Evolutionary conservation across 2,797 vertebrate genomes (phyloP), one percentile per base, ranked within the genome.

Genomic region (Zalophus californianus): DNA sequence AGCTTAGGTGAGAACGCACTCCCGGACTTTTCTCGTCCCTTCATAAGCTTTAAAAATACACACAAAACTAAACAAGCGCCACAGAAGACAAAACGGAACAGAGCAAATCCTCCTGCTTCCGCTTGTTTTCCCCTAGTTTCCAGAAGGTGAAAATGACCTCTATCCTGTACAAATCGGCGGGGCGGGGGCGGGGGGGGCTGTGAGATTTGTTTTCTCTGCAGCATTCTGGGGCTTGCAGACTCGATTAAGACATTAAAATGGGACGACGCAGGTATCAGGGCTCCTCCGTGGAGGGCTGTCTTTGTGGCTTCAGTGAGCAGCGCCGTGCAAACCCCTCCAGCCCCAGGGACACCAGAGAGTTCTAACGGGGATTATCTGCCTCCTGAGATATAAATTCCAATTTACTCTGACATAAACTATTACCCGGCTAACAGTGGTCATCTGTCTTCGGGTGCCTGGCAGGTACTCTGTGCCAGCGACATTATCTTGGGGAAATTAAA

Each of bases 301-400:
- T 52, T 48, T 35, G 10, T 1, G 25, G 62, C 80, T 21, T 58
- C 21, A 1, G 44, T 2, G 0, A 44, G 66, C 41, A 38, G 54
- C 5, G 3, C 4, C 23, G 77, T 3, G 38, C 21, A 35, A 38
- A 50, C 3, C 0, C 20, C 41, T 27, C 20, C 11, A 0, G 12
- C 58, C 54, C 86, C 0, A 0, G 50, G 68, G 77, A 41, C 0
- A 1, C 54, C 5, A 13, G 52, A 7, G 66, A 8, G 5, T n/a
- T 90, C 77, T 12, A 64, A 5, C 13, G 41, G 56, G 85, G 52
- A 58, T 52, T 35, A 60, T 62, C 95, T 88, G 90, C 94, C 97
- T 95, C 90, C 85, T 0, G 79, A 93, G 93, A 77, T 20, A 97
- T 79, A 88, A 94, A 97, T 97, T 94, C 96, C 96, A 95, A 88